Evolutionary conservation across 1,140 invertebrate genomes (phyloP), one percentile per base, ranked within the genome.

Genomic region (Megathymus violae): DNA sequence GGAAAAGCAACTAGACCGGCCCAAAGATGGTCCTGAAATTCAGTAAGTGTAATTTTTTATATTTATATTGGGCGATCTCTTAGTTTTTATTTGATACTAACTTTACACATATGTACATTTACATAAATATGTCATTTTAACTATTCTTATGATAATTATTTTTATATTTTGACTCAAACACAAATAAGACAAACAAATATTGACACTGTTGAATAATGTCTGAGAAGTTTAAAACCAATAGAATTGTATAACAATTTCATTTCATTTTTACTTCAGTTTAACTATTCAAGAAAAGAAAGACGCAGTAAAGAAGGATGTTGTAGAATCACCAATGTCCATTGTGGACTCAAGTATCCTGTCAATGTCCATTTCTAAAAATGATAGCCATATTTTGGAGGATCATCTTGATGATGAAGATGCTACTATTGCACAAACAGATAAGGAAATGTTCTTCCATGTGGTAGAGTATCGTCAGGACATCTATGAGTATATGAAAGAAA

Each of bases 391-490:
- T 27, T 48, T 83, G 40, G 79, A 82, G 41, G 80, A 83, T 6
- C 67, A 11, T 34, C 16, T 66, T 9, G 71, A 82, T 36, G 89
- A 91, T 63, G 82, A 83, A 44, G 88, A 91, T 27, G 75, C 80
- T 6, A 82, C 78, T 6, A 89, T 76, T 11, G 91, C 89, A 17
- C 85, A 86, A 59, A 91, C 86, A 17, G 79, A 89, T 34, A 63
- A 85, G 34, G 89, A 91, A 50, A 83, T 92, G 80, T 94, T 94
- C 72, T 95, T 94, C 82, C 94, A 94, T 82, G 92, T 95, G 67
- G 94, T 93, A 56, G 95, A 97, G 78, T 97, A 97, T 88, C 93
- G 95, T 65, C 93, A 94, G 62, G 95, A 97, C 66, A 97, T 98
- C 69, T 97, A 97, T 82, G 90, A 93, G 62, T 97, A 97, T 89